These are phyloP conservation scores for Chymomyza costata DNA, from an alignment of 1,140 invertebrate genomes.

Conservation along the genomic window DNA sequence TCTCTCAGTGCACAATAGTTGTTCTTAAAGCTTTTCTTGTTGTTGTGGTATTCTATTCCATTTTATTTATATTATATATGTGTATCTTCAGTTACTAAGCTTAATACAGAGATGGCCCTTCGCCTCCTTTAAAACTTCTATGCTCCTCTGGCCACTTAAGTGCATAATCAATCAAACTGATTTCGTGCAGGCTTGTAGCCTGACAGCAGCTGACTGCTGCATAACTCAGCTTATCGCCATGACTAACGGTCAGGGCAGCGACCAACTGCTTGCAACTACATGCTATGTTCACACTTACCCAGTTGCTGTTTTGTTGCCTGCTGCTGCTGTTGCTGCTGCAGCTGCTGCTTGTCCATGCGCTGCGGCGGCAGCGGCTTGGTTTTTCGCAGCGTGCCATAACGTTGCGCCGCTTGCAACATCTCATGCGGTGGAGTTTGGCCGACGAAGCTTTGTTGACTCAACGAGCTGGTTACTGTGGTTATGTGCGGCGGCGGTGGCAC, in stretches of 20 bases:
- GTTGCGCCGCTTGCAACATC: constrained; percentile 62
- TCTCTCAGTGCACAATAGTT: constrained; percentile 5
- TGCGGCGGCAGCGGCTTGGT: constrained; percentile 54
- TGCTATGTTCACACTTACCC: constrained; percentile 36
- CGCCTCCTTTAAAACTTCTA: no score
- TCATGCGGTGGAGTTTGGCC: constrained; percentile 35
- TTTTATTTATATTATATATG: constrained; percentile 69
- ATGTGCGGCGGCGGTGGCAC: constrained; percentile 51
- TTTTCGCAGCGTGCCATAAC: constrained; percentile 63
- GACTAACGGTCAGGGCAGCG: constrained; percentile 4
- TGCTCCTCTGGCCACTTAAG: no score
- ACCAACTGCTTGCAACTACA: neutral
- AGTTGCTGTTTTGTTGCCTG: constrained; percentile 47
- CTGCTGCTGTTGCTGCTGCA: constrained; percentile 33
- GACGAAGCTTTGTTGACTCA: constrained; percentile 60
- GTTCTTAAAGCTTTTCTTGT: no score
- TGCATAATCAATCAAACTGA: constrained; percentile 73
- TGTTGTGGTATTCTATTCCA: constrained; percentile 45
- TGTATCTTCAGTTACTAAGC: neutral
- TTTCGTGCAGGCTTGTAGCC: constrained; percentile 38
- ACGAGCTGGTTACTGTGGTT: constrained; percentile 59
- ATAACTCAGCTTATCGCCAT: constrained; percentile 1
- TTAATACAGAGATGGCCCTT: neutral
- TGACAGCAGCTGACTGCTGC: constrained; percentile 4
- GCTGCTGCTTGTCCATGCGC: constrained; percentile 49